phyloP scores from a whole-genome alignment of 2,113 vertebrate species.

The Rhinoptilus africanus region DNA sequence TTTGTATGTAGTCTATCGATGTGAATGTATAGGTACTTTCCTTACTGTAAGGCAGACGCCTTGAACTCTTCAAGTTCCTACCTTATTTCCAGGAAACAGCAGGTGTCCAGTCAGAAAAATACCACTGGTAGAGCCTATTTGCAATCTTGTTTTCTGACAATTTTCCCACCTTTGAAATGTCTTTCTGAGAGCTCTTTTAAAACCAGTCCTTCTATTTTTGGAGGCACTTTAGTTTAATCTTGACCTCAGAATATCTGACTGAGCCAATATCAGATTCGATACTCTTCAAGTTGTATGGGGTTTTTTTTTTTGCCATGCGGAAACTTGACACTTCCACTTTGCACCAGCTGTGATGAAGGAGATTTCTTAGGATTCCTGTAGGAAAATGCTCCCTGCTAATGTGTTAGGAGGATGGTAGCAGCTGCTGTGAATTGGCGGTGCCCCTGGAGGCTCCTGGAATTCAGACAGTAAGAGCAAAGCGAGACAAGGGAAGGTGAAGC shows the following conservation, averaged over 20 bases:
- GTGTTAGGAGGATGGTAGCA: background rate
- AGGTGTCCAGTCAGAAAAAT: background rate
- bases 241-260: background rate
- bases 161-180: background rate
- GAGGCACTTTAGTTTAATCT: background rate
- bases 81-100: background rate
- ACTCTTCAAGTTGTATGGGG: background rate
- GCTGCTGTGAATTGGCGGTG: background rate
- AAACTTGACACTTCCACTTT: background rate
- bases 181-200: background rate
- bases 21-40: background rate
- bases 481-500: background rate
- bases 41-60: background rate
- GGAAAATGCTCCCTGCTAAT: background rate
- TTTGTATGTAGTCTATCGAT: background rate
- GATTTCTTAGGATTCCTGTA: background rate
- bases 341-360: background rate
- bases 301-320: background rate
- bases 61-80: background rate
- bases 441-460: background rate
- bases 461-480: background rate
- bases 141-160: background rate
- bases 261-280: background rate
- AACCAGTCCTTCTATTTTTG: background rate
- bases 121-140: background rate